Percentiles rank a stretch among this genome's conserved stretches.
Evolutionary conservation across 2,797 vertebrate genomes (phyloP).

Genomic region (Halcyon leucocephala): DNA sequence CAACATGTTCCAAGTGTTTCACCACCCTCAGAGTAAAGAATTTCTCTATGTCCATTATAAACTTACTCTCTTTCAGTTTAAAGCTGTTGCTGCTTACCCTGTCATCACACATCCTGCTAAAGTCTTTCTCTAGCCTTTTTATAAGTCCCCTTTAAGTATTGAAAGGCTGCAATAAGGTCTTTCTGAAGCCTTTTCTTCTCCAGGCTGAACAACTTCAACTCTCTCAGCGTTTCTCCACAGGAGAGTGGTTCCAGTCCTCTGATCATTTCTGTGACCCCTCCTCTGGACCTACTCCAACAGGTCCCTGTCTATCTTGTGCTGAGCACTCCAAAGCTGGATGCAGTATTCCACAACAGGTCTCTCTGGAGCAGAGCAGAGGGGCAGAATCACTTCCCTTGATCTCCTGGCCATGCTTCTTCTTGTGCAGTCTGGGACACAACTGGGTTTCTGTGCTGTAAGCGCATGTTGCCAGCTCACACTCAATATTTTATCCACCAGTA

Average conservation of each 20-base stretch:
- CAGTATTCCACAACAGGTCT: neutral
- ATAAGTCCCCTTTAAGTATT: neutral
- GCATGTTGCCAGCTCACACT: fast-evolving
- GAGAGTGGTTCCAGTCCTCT: neutral
- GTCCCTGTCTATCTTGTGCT: neutral
- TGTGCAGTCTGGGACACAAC: fast-evolving
- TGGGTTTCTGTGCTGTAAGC: neutral
- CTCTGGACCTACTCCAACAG: neutral
- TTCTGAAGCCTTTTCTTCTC: neutral
- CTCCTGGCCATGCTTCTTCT: fast-evolving
- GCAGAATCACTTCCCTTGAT: neutral
- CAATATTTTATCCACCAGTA: neutral
- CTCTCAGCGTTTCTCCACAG: neutral
- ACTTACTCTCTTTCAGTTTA: neutral
- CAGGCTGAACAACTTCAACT: neutral
- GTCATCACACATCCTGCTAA: neutral
- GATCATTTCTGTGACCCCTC: no score
- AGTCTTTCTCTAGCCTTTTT: neutral
- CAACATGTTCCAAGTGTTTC: neutral
- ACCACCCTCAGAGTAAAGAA: neutral
- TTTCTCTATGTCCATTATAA: neutral
- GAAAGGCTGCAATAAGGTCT: neutral
- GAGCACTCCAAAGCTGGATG: neutral
- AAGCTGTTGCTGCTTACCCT: neutral
- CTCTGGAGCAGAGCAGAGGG: fast-evolving